These are phyloP conservation scores for Dolichallabes microphthalmus DNA, from an alignment of 2,113 vertebrate genomes.

Conservation along the genomic window DNA sequence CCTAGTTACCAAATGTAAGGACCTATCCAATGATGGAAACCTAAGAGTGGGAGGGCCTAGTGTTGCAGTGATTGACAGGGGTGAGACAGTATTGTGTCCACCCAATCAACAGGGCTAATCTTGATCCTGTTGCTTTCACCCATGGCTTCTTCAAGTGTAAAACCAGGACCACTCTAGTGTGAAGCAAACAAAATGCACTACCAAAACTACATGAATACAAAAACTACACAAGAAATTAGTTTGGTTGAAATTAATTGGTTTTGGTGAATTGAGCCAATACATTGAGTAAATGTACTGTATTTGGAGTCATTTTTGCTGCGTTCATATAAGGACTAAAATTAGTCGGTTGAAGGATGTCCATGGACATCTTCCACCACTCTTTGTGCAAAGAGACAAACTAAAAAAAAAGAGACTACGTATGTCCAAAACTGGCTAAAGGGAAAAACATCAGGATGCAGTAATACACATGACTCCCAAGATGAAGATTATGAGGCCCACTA, in stretches of 20 bases:
- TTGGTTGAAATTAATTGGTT: too few species aligned
- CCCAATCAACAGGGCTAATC: not conserved
- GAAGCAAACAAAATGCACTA: not conserved
- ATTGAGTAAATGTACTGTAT: too few species aligned
- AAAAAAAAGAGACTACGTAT: too few species aligned
- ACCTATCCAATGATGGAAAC: not conserved
- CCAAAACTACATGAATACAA: not conserved
- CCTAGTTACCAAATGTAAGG: not conserved
- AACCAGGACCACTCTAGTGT: not conserved
- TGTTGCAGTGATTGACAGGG: not conserved
- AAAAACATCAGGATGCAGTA: constrained; percentile 13
- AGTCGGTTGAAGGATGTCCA: too few species aligned
- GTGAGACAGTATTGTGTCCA: not conserved
- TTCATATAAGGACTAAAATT: not conserved
- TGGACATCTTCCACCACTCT: not conserved
- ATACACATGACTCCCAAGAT: constrained; percentile 19
- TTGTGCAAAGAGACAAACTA: not conserved
- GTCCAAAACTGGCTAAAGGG: not conserved
- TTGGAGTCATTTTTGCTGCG: not conserved
- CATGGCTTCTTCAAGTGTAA: not conserved
- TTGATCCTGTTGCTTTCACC: not conserved
- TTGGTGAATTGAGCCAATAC: too few species aligned
- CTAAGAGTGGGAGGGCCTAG: not conserved
- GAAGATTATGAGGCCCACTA: constrained; percentile 33
- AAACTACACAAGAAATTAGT: too few species aligned